A percentile compares a stretch with the other conserved stretches of the same genome.
These are phyloP conservation scores for Mirounga angustirostris DNA, from an alignment of 2,113 vertebrate species.

Conservation along the genomic window DNA sequence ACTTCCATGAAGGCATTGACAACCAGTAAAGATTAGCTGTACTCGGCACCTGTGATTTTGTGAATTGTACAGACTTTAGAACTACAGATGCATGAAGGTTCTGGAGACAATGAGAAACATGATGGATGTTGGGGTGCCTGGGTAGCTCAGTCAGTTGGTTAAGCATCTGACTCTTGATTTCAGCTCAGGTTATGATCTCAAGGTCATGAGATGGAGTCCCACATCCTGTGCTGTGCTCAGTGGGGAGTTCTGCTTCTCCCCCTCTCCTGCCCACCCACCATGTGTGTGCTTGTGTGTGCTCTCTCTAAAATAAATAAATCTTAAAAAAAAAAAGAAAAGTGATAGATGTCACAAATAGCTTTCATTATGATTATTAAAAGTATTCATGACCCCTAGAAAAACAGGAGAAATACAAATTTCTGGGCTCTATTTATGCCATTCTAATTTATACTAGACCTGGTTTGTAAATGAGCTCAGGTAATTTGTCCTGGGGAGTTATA, in stretches of 20 bases:
- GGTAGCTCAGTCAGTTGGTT: not conserved
- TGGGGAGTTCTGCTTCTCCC: not conserved
- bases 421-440: not conserved
- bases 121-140: not conserved
- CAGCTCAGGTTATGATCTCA: not conserved
- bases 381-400: not conserved
- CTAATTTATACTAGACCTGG: not conserved
- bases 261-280: not conserved
- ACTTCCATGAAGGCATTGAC: not conserved
- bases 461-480: not conserved
- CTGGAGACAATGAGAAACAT: not conserved
- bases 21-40: not conserved
- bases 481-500: not conserved
- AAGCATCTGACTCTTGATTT: not conserved
- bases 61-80: not conserved
- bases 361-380: not conserved
- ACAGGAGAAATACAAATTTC: not conserved
- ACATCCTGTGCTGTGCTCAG: not conserved
- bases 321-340: not conserved
- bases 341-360: not conserved
- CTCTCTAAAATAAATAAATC: not conserved
- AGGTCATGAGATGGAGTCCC: not conserved
- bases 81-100: not conserved
- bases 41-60: not conserved
- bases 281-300: rapidly evolving